Conservation (phyloP, 2,888 invertebrate species). For the Temnothorax ravouxi region DNA sequence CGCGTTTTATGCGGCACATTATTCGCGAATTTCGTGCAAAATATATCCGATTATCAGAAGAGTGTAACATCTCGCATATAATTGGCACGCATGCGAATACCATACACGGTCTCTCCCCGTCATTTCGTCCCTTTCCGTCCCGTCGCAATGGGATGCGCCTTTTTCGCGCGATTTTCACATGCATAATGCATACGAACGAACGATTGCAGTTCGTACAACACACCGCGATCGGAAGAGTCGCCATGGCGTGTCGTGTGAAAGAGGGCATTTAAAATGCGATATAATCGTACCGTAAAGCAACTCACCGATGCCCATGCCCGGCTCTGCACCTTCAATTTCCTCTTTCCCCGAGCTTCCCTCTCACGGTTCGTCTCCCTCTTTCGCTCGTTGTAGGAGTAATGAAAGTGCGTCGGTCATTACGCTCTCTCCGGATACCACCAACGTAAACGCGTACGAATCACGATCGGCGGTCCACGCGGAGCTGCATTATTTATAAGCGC, state of each 20-base stretch:
- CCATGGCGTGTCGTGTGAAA: constrained; percentile 34
- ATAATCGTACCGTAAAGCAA: constrained; percentile 50
- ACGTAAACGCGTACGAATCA: constrained; percentile 67
- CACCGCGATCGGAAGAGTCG: constrained; percentile 29
- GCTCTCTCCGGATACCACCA: constrained; percentile 56
- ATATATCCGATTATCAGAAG: constrained; percentile 58
- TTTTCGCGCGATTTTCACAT: constrained; percentile 44
- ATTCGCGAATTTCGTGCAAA: constrained; percentile 40
- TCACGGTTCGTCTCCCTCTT: background rate
- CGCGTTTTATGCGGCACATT: constrained; percentile 39
- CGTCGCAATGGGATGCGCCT: background rate
- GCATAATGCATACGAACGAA: constrained; percentile 36
- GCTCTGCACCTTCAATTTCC: background rate
- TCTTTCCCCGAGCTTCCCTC: constrained; percentile 1
- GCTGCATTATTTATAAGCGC: constrained; percentile 72
- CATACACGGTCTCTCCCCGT: too few species aligned
- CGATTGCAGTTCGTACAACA: constrained; percentile 1
- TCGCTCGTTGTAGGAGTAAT: constrained; percentile 51
- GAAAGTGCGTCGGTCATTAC: constrained; percentile 72
- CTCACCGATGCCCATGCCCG: constrained; percentile 15
- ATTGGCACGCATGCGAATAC: constrained; percentile 49
- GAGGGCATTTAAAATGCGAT: constrained; percentile 55
- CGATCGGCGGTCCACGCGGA: constrained; percentile 53
- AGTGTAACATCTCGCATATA: constrained; percentile 59
- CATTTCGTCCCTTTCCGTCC: background rate